Base-by-base conservation (phyloP, 37 sponge, comb jelly and placozoan species). In the Ephydatia muelleri region DNA sequence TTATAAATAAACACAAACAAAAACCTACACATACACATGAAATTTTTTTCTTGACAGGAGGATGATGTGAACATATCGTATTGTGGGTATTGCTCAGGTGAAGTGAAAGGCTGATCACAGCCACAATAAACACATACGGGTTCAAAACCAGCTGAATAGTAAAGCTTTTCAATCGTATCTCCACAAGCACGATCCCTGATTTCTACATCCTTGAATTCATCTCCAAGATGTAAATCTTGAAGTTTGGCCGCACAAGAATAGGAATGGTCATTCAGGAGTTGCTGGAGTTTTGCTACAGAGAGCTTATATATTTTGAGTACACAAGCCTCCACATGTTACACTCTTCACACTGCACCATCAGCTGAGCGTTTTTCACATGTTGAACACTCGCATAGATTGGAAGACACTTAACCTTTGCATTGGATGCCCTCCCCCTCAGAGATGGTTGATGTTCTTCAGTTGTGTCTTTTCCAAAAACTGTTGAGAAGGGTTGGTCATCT, bases 171-270 rank as follows among this genome's bases (percentile, higher is more conserved):
- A 49, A 90, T 84, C 25, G 81, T 64, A 36, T 65, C 67, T n/a
- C 49, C 65, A 78, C 90, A 89, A 34, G 68, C 22, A 78, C 78
- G 74, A 12, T 80, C 81, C 70, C 57, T 77, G 29, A 78, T 69
- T 21, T 71, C 32, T 27, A 89, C 85, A 71, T 86, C 26, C 22
- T 77, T 43, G 21, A 83, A 69, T 1, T 77, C 79, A 21, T 48
- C 77, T n/a, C 40, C 77, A 23, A 11, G 69, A 25, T 88, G 64
- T 35, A 88, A 16, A 25, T 89, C 89, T 38, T 40, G n/a, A 40
- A 89, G 74, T 39, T 16, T 78, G n/a, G 83, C 73, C 13, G 80
- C 84, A 79, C 89, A 89, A 47, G 80, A 73, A 64, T 48, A 89
- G 23, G 72, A 9, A 48, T 81, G 21, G 34, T 68, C 76, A 14